phyloP scores from a whole-genome alignment of 2,113 vertebrate genomes.

The Talpa occidentalis region DNA sequence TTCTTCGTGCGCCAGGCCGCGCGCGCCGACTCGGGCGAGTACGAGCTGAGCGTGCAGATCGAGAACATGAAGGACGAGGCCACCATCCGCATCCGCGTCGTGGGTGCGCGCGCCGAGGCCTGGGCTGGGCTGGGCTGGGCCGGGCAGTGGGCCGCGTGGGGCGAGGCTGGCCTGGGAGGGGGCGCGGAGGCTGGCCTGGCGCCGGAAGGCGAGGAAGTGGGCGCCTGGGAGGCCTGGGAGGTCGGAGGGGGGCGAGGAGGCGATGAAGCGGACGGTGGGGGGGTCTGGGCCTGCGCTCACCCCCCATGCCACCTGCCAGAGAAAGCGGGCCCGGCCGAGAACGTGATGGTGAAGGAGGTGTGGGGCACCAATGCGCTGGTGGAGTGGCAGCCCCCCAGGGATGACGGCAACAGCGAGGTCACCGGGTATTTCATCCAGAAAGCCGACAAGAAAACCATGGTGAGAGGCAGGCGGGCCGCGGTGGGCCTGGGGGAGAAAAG shows the following conservation, averaged over 20 bases:
- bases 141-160: neutral
- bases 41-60: constrained; percentile 90
- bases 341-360: constrained; percentile 90
- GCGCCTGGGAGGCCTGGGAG: accelerated
- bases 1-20: constrained; percentile 92
- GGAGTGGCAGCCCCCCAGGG: constrained; percentile 93
- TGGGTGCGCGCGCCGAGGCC: constrained; percentile 86
- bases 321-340: constrained; percentile 89
- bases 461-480: constrained; percentile 49
- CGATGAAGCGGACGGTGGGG: neutral
- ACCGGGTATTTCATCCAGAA: constrained; percentile 92
- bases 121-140: accelerated
- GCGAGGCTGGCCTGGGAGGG: accelerated
- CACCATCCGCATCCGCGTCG: constrained; percentile 89
- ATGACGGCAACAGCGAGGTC: constrained; percentile 93
- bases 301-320: constrained; percentile 82
- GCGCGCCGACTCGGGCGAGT: constrained; percentile 90
- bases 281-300: neutral
- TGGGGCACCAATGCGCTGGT: constrained; percentile 94
- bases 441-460: constrained; percentile 94
- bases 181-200: too few species aligned
- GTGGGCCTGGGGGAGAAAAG: accelerated
- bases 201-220: neutral
- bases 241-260: neutral
- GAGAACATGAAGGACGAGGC: constrained; percentile 92